A percentile compares a stretch with the other conserved stretches of the same genome.
Conservation (phyloP, 2,113 vertebrate genomes). For the Polypterus senegalus region DNA sequence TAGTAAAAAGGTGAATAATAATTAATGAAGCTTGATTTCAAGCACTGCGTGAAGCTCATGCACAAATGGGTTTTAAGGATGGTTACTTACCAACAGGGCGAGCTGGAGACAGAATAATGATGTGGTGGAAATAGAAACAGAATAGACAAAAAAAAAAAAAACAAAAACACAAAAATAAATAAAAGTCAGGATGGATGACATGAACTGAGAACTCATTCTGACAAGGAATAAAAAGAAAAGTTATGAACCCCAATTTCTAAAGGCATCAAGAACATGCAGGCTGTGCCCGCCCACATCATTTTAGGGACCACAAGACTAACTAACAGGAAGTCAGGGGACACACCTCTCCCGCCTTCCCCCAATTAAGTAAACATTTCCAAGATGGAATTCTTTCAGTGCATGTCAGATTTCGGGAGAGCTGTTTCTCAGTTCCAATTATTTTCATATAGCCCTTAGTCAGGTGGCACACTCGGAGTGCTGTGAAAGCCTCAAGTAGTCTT, state of each 20-base stretch:
- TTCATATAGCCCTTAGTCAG: too few relatives aligned
- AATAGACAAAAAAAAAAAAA: slow-evolving; percentile 46
- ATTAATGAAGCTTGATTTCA: slow-evolving; percentile 39
- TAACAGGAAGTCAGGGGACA: too few relatives aligned
- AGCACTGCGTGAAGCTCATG: slow-evolving; percentile 63
- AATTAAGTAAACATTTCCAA: too few relatives aligned
- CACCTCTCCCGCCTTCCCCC: too few relatives aligned
- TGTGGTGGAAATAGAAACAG: slow-evolving; percentile 73
- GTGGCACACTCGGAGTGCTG: too few relatives aligned
- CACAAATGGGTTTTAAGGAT: slow-evolving; percentile 77
- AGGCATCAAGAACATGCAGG: neutral
- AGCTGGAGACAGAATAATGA: slow-evolving; percentile 96
- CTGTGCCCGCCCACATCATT: too few relatives aligned
- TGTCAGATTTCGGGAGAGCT: too few relatives aligned
- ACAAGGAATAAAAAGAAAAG: slow-evolving; percentile 36
- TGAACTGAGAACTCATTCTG: slow-evolving; percentile 54
- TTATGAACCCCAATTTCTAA: slow-evolving; percentile 16
- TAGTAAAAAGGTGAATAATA: slow-evolving; percentile 32
- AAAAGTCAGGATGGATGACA: slow-evolving; percentile 88
- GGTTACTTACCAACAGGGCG: slow-evolving; percentile 97
- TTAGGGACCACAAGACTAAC: too few relatives aligned
- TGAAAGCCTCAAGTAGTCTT: too few relatives aligned
- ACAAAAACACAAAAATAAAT: slow-evolving; percentile 47
- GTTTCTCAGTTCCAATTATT: too few relatives aligned
- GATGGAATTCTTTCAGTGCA: too few relatives aligned